Percentiles rank a stretch among this genome's conserved stretches.
phyloP scores from a whole-genome alignment of 2,888 invertebrate species.

The Pandemis cinnamomeana region DNA sequence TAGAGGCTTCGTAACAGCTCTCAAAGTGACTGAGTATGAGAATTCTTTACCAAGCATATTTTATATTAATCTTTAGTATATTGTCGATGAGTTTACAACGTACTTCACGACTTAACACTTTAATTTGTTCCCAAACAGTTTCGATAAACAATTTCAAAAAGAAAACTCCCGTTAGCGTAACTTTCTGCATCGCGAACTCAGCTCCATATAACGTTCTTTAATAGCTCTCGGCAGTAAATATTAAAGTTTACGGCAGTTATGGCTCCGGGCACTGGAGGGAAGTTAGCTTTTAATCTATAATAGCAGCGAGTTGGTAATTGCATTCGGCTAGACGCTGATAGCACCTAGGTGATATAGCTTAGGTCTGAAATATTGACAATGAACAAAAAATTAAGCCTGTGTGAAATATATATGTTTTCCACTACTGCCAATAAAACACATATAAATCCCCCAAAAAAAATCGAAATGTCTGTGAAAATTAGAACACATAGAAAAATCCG shows the following conservation, averaged over 20 bases:
- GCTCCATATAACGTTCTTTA: constrained; percentile 2
- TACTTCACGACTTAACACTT: background rate
- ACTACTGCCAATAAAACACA: too few relatives aligned
- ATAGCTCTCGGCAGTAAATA: constrained; percentile 23
- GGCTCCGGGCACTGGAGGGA: background rate
- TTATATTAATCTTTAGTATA: too few relatives aligned
- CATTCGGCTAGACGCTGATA: constrained; percentile 29
- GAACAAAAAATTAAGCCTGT: too few relatives aligned
- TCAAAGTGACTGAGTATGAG: too few relatives aligned
- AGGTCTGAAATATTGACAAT: background rate
- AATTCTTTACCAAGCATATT: too few relatives aligned
- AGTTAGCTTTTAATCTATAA: constrained; percentile 43
- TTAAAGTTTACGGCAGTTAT: constrained; percentile 28
- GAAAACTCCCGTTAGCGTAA: constrained; percentile 1
- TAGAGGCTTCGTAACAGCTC: too few relatives aligned
- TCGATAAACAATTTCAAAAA: background rate
- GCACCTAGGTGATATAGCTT: background rate
- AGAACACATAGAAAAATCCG: too few relatives aligned
- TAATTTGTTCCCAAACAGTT: background rate
- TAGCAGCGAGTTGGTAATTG: constrained; percentile 43
- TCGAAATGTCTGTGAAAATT: too few relatives aligned
- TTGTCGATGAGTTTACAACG: too few relatives aligned
- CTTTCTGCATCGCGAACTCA: constrained; percentile 10
- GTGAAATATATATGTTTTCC: too few relatives aligned
- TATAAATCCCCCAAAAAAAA: too few relatives aligned